Base-by-base conservation (phyloP, 1,140 invertebrate genomes). In the Chironomus striatipennis region DNA sequence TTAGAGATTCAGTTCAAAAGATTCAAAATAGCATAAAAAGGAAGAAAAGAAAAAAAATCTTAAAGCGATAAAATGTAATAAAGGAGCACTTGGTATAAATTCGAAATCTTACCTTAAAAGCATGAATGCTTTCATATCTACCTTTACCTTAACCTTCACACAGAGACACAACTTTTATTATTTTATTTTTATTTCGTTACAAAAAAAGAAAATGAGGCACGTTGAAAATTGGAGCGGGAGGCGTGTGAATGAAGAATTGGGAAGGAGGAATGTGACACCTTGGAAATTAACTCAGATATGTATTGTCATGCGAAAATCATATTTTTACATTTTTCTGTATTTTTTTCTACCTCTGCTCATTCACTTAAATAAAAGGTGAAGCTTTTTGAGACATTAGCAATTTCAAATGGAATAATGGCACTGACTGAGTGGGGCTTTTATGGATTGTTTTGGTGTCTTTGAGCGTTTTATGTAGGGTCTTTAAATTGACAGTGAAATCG, bases 11-110 rank as follows among this genome's bases (percentile, higher is more conserved):
- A 2, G 9, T 7, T 57, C n/a, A 57, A 57, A 57, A n/a, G n/a
- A 57, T 12, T n/a, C 47, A 57, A 70, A 70, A 18, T 21, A 70
- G 65, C 65, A n/a, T n/a, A n/a, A n/a, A n/a, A n/a, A n/a, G n/a
- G n/a, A n/a, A n/a, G n/a, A n/a, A n/a, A n/a, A n/a, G n/a, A 17
- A 10, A 8, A 67, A 67, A 67, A 70, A 18, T 21, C 20, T 70
- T 70, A 18, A 70, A 70, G 65, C 65, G 65, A 70, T 57, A 57
- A 57, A 57, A 70, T 20, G n/a, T 70, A 70, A 70, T 70, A 70
- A 70, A 70, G 18, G 65, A 70, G 65, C 65, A 70, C 65, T 70
- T 21, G 17, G 47, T 9, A 70, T 70, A 70, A 57, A 57, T 57
- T 57, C 7, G 7, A 10, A 57, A 57, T 10, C 47, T 2, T 21